Percentiles rank a stretch among this genome's conserved stretches.
Evolutionary conservation across 2,888 invertebrate species (phyloP).

Genomic region (Hetaerina titia): DNA sequence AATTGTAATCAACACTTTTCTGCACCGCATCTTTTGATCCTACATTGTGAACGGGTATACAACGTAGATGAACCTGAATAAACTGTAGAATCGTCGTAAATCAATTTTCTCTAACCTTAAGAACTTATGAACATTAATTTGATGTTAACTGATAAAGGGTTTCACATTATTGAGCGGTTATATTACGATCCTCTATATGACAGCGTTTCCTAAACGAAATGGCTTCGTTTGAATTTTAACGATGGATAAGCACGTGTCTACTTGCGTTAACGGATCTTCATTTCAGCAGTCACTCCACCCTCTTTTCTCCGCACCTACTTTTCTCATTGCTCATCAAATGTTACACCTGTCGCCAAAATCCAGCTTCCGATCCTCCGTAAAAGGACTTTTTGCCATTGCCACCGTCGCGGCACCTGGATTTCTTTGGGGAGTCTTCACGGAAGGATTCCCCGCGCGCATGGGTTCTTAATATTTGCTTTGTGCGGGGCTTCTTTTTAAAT

Average conservation of each 20-base stretch:
- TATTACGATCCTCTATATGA: too few relatives aligned
- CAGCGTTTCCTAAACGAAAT: too few relatives aligned
- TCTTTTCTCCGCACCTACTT: neutral
- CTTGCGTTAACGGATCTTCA: neutral
- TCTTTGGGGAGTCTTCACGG: neutral
- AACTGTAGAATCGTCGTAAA: too few relatives aligned
- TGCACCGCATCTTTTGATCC: too few relatives aligned
- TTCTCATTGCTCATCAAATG: conserved; percentile 12
- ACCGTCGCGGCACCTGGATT: neutral
- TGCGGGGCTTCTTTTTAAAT: conserved; percentile 44
- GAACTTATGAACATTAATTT: too few relatives aligned
- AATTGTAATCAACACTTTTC: too few relatives aligned
- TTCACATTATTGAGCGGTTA: too few relatives aligned
- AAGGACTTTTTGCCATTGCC: neutral
- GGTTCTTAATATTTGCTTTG: conserved; percentile 60
- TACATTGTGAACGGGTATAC: too few relatives aligned
- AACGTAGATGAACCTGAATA: too few relatives aligned
- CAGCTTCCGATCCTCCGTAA: neutral
- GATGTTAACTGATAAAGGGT: too few relatives aligned
- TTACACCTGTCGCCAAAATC: neutral
- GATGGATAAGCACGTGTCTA: neutral
- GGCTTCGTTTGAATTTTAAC: too few relatives aligned
- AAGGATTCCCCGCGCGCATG: neutral
- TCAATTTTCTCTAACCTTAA: too few relatives aligned
- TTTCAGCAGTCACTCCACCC: neutral